Evolutionary conservation across 2,888 invertebrate genomes (phyloP), one percentile per base, ranked within the genome.

Genomic region (Troides oblongomaculatus): DNA sequence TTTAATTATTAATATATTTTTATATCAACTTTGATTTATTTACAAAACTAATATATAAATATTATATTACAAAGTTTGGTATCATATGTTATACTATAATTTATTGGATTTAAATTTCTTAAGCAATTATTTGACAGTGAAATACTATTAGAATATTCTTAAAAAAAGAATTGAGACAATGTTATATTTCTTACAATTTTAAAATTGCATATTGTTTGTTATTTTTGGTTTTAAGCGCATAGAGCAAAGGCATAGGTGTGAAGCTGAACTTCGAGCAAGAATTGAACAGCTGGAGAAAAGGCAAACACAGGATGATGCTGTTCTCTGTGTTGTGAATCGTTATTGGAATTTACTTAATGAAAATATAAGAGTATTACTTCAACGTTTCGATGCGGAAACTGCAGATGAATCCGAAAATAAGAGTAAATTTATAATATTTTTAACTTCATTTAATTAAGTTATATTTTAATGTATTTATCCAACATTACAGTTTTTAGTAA

Each of bases 311-410:
- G 99, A 99, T 85, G 99, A 99, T 93, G 98, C 99, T 46, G 98
- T 99, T 46, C 93, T 99, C 8, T 99, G 98, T 93, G 98, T 99
- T 67, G 98, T 99, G 12, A 99, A 99, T 92, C 94, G 99, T 57
- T 98, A 98, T 86, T 99, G 98, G 98, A 98, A 98, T 90, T 96
- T 98, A 87, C 93, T 99, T 43, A 99, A 99, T 92, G 99, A 99
- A 91, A 99, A 99, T 85, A 97, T 99, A 76, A 93, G 99, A 75
- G 97, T 99, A 18, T 89, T 99, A 69, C 88, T 99, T 74, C 99
- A 99, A 85, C 94, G 99, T 74, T 99, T 99, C 92, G 99, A 99
- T 93, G 98, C 98, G 0, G 99, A 99, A 89, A 98, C 98, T 17
- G 98, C 98, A 7, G 98, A 99, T 91, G 99, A 99, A 86, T 96